These are phyloP conservation scores for Notolepis coatsorum DNA, from an alignment of 2,797 vertebrate species.

Conservation along the genomic window DNA sequence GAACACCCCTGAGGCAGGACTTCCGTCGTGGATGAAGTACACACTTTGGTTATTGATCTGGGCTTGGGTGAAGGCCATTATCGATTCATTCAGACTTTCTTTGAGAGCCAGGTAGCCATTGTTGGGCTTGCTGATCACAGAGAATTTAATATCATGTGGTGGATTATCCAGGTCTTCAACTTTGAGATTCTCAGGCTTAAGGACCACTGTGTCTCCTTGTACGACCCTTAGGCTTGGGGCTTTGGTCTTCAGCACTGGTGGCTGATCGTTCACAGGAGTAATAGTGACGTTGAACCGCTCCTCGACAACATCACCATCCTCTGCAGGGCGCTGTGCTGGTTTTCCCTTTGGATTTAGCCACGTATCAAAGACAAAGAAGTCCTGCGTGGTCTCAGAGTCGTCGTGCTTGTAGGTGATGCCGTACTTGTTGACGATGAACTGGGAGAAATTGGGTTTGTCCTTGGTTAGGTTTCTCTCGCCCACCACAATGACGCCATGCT, in stretches of 20 bases:
- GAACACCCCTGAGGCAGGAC: constrained; percentile 86
- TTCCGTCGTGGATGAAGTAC: constrained; percentile 91
- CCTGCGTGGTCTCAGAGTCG: constrained; percentile 86
- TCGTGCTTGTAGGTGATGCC: constrained; percentile 89
- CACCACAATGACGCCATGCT: constrained; percentile 83
- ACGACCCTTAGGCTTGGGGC: constrained; percentile 82
- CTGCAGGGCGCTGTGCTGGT: constrained; percentile 76
- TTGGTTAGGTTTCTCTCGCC: constrained; percentile 89
- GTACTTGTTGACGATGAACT: constrained; percentile 87
- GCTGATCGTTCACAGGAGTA: constrained; percentile 87
- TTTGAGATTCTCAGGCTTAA: constrained; percentile 84
- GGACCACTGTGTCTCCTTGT: constrained; percentile 80
- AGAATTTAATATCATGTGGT: constrained; percentile 86
- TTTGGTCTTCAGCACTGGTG: constrained; percentile 91
- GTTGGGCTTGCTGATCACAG: constrained; percentile 84
- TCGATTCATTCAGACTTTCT: constrained; percentile 72
- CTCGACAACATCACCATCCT: constrained; percentile 78
- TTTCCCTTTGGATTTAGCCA: constrained; percentile 89
- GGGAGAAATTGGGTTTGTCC: constrained; percentile 92
- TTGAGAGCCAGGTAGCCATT: constrained; percentile 89
- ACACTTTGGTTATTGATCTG: constrained; percentile 83
- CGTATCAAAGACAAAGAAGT: constrained; percentile 85
- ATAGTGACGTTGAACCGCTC: constrained; percentile 90
- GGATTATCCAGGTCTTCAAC: constrained; percentile 88
- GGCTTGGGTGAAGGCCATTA: constrained; percentile 87